These are phyloP conservation scores for Mus minutoides DNA, from an alignment of 2,797 vertebrate genomes.

Conservation along the genomic window DNA sequence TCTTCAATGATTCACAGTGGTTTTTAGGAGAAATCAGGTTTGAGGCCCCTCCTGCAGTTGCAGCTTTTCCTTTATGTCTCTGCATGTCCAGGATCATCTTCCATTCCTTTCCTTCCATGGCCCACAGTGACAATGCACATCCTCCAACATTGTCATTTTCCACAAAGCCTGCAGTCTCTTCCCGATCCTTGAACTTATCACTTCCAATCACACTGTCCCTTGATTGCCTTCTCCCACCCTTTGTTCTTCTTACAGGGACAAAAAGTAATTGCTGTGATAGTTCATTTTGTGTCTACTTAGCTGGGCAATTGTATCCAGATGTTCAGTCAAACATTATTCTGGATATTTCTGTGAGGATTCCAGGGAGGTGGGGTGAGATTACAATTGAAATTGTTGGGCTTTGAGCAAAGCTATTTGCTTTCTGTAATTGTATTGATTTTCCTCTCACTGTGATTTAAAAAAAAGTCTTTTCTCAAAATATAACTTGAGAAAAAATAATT, in stretches of 20 bases:
- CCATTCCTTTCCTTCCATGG: neutral
- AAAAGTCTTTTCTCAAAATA: neutral
- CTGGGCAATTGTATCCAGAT: neutral
- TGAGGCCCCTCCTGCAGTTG: neutral
- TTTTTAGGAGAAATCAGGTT: conserved; percentile 44
- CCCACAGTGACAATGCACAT: neutral
- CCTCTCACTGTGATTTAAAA: neutral
- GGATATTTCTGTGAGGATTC: neutral
- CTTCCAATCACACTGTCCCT: neutral
- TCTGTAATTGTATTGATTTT: neutral
- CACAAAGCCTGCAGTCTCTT: neutral
- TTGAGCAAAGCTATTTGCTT: neutral
- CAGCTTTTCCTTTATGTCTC: conserved; percentile 13
- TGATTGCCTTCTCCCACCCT: neutral
- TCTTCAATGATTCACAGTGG: neutral
- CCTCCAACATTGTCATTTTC: neutral
- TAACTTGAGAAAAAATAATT: neutral
- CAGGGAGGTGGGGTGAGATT: neutral
- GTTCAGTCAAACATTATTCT: neutral
- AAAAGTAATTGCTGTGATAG: conserved; percentile 5
- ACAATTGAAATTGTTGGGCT: neutral
- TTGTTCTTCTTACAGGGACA: neutral
- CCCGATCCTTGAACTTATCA: neutral
- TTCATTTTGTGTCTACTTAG: neutral
- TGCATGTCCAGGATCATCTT: conserved; percentile 11